phyloP scores from a whole-genome alignment of 2,797 vertebrate genomes.

The Platalea minor region DNA sequence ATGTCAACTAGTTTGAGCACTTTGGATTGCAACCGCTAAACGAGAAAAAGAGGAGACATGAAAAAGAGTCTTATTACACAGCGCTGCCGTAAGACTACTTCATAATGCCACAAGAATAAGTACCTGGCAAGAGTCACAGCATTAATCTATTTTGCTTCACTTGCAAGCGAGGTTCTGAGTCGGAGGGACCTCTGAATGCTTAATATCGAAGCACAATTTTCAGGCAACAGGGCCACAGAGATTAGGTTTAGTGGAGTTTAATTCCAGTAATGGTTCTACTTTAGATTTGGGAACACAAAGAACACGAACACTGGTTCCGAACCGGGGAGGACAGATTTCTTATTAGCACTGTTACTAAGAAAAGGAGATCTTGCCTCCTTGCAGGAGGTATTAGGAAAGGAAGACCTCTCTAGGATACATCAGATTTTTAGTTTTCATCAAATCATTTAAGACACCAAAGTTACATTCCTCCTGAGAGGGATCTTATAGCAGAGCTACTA shows the following conservation, averaged over 20 bases:
- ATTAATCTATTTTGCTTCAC: neutral
- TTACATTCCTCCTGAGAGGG: neutral
- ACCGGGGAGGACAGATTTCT: neutral
- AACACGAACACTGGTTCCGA: neutral
- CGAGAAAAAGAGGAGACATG: neutral
- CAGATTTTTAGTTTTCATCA: neutral
- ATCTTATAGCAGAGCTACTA: neutral
- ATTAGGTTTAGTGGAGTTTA: neutral
- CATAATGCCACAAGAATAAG: neutral
- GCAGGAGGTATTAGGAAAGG: neutral
- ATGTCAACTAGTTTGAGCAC: conserved; percentile 99
- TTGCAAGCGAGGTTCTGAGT: neutral
- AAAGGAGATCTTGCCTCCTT: neutral
- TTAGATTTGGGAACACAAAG: neutral
- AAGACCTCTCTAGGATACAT: neutral
- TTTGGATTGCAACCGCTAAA: conserved; percentile 92
- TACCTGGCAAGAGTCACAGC: neutral
- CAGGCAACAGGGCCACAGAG: neutral
- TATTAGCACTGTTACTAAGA: neutral
- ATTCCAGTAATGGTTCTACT: neutral
- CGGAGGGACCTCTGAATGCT: neutral
- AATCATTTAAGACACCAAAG: neutral
- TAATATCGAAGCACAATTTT: neutral
- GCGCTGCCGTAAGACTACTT: neutral
- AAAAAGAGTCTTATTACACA: neutral